phyloP scores from a whole-genome alignment of 35 echinoderm and acorn worm species.

The Eucidaris tribuloides region DNA sequence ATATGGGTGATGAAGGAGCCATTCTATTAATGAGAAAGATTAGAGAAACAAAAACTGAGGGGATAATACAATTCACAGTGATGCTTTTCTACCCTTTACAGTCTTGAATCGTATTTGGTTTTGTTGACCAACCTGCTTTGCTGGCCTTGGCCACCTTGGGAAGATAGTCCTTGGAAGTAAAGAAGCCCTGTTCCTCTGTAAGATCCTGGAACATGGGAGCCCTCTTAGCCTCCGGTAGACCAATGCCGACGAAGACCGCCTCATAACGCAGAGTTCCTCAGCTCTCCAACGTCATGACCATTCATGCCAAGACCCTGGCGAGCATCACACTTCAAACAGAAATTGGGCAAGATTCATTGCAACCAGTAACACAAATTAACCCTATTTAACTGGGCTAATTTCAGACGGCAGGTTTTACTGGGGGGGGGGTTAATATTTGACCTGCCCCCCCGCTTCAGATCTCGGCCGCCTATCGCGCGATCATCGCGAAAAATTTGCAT shows the following conservation, averaged over 20 bases:
- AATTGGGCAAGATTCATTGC: neutral
- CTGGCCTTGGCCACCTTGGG: slow-evolving; percentile 81
- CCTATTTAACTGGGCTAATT: too few relatives aligned
- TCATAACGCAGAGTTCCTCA: slow-evolving; percentile 57
- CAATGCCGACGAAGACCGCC: slow-evolving; percentile 84
- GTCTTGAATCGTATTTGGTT: too few relatives aligned
- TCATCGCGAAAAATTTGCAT: too few relatives aligned
- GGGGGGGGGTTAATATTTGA: too few relatives aligned
- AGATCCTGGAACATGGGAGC: slow-evolving; percentile 72
- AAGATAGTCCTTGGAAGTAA: slow-evolving; percentile 91
- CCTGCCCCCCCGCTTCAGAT: too few relatives aligned
- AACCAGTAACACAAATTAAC: neutral
- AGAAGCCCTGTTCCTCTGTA: slow-evolving; percentile 88
- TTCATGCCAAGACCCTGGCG: slow-evolving; percentile 83
- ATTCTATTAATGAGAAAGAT: too few relatives aligned
- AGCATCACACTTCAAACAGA: slow-evolving; percentile 68
- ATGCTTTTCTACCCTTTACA: too few relatives aligned
- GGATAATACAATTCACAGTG: too few relatives aligned
- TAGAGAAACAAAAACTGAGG: too few relatives aligned
- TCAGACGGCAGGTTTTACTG: too few relatives aligned
- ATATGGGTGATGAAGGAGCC: too few relatives aligned
- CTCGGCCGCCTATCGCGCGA: too few relatives aligned
- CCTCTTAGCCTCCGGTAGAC: slow-evolving; percentile 85
- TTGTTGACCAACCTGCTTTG: slow-evolving; percentile 86
- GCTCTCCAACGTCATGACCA: slow-evolving; percentile 60